Evolutionary conservation across 2,113 vertebrate species (phyloP).

Genomic region (Plestiodon gilberti): DNA sequence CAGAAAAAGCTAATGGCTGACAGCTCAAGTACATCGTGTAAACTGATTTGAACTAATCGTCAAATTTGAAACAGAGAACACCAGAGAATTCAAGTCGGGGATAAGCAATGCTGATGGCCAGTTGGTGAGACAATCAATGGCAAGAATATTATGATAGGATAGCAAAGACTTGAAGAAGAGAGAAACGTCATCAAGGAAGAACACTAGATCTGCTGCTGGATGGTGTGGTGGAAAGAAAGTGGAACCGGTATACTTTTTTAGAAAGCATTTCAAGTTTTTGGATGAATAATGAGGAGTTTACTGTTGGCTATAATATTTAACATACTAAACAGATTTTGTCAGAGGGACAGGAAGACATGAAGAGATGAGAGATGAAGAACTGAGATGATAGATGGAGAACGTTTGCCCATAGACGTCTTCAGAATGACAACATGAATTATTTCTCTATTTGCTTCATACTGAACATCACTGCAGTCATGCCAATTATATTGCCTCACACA

Average conservation of each 20-base stretch:
- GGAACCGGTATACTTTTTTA: not conserved
- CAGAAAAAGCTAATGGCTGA: not conserved
- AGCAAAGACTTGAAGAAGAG: not conserved
- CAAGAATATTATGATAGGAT: not conserved
- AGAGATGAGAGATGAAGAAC: not conserved
- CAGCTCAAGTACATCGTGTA: not conserved
- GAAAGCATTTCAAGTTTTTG: not conserved
- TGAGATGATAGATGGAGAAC: not conserved
- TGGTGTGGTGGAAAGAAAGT: not conserved
- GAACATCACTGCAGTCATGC: not conserved
- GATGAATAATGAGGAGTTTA: not conserved
- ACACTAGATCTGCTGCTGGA: not conserved
- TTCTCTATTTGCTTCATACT: not conserved
- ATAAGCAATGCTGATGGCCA: not conserved
- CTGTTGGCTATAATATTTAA: not conserved
- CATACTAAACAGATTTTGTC: not conserved
- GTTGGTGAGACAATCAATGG: too few relatives aligned
- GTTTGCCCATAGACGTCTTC: not conserved
- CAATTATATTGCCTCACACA: not conserved
- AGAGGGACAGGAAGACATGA: not conserved
- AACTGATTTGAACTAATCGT: not conserved
- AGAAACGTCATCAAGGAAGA: not conserved
- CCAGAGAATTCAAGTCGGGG: not conserved
- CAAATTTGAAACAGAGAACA: not conserved
- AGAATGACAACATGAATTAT: not conserved